Percentiles rank a stretch among this genome's conserved stretches.
phyloP scores from a whole-genome alignment of 1,140 invertebrate genomes.

The Phenacoccus solenopsis region DNA sequence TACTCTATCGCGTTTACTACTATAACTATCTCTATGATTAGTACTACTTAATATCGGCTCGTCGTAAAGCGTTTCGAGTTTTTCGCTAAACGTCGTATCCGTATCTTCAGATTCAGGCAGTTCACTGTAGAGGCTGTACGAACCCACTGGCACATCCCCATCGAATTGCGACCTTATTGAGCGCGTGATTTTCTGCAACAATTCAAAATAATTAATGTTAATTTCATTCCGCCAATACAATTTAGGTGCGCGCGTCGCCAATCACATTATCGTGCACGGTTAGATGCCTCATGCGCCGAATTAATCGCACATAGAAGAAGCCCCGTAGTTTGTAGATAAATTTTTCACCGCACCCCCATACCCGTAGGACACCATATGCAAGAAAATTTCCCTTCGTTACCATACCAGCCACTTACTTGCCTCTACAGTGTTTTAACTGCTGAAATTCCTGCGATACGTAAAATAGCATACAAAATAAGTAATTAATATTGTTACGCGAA shows the following conservation, averaged over 20 bases:
- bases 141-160: neutral
- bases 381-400: too few relatives aligned
- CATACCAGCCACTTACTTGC: constrained; percentile 6
- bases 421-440: constrained; percentile 14
- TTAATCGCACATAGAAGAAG: too few relatives aligned
- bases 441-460: constrained; percentile 8
- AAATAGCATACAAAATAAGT: neutral
- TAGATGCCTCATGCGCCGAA: too few relatives aligned
- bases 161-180: neutral
- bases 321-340: too few relatives aligned
- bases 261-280: too few relatives aligned
- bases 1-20: neutral
- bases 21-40: neutral
- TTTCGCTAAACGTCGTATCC: neutral
- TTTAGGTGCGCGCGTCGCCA: too few relatives aligned
- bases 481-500: neutral
- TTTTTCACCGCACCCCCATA: too few relatives aligned
- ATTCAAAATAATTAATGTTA: constrained; percentile 9
- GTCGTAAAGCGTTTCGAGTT: neutral
- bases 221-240: too few relatives aligned
- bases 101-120: neutral
- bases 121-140: constrained; percentile 8
- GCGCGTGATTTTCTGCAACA: constrained; percentile 10
- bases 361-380: too few relatives aligned
- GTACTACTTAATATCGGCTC: neutral